Conservation (phyloP, 2,888 invertebrate genomes). For the Philonicus albiceps region DNA sequence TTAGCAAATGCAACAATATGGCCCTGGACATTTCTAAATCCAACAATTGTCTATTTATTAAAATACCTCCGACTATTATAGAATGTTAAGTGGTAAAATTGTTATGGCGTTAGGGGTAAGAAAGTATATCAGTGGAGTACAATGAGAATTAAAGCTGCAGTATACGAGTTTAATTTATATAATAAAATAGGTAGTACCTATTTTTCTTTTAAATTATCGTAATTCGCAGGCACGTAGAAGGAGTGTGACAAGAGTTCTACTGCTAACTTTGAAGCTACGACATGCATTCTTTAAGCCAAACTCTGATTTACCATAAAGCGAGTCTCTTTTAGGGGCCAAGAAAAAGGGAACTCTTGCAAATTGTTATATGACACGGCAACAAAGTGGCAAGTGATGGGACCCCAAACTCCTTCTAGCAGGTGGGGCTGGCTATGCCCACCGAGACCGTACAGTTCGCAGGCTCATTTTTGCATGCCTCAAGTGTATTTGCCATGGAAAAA, state of each 20-base stretch:
- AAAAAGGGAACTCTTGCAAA: not conserved
- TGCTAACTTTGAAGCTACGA: not conserved
- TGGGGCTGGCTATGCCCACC: not conserved
- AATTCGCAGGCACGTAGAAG: not conserved
- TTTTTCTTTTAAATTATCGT: not conserved
- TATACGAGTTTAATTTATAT: too few relatives aligned
- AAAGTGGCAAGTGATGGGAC: not conserved
- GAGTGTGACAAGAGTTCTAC: not conserved
- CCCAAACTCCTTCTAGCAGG: not conserved
- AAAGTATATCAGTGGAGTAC: too few relatives aligned
- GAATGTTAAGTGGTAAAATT: too few relatives aligned
- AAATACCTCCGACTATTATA: too few relatives aligned
- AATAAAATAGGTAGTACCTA: not conserved
- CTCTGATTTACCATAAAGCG: not conserved
- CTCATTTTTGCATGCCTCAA: not conserved
- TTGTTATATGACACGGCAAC: constrained; percentile 23
- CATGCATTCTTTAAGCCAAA: not conserved
- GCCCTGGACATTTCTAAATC: too few relatives aligned
- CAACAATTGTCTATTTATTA: too few relatives aligned
- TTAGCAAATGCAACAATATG: too few relatives aligned
- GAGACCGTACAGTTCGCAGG: not conserved
- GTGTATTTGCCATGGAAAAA: not conserved
- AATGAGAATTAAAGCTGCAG: too few relatives aligned
- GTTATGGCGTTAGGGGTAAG: too few relatives aligned
- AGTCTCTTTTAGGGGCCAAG: not conserved